phyloP scores from a whole-genome alignment of 2,113 vertebrate species.

The Eulemur macaco region DNA sequence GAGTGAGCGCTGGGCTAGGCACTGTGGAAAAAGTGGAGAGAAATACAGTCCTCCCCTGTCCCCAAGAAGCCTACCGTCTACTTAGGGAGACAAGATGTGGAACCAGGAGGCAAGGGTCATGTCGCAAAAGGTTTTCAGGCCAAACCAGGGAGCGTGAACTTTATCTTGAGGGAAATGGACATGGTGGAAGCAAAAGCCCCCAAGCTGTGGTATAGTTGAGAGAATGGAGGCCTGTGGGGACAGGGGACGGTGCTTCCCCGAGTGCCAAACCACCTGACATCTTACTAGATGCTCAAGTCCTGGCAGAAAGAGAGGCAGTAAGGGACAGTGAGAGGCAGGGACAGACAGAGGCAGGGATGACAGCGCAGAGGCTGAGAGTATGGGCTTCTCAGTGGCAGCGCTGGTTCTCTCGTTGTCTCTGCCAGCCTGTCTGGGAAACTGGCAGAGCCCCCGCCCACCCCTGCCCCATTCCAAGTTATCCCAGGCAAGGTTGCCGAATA shows the following conservation, averaged over 20 bases:
- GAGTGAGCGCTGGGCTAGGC: not conserved
- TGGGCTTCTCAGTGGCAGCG: not conserved
- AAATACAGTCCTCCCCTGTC: not conserved
- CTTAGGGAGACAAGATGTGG: not conserved
- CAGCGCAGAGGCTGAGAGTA: not conserved
- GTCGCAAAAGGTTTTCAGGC: not conserved
- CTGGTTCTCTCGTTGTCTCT: not conserved
- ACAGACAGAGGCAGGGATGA: not conserved
- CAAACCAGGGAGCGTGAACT: not conserved
- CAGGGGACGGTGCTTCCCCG: not conserved
- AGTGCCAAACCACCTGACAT: not conserved
- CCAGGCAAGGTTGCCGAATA: not conserved
- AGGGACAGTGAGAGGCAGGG: not conserved
- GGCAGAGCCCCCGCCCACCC: not conserved
- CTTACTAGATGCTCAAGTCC: not conserved
- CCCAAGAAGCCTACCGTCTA: not conserved
- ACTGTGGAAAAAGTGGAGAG: not conserved
- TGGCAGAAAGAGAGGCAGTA: not conserved
- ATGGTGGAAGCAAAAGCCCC: not conserved
- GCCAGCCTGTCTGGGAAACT: not conserved
- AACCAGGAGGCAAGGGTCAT: not conserved
- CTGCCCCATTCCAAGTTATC: not conserved
- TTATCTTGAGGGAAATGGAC: not conserved
- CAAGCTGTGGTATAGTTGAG: not conserved
- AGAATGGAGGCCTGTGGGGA: not conserved